Base-by-base conservation (phyloP, 2,888 invertebrate genomes). In the Criorhina ranunculi region DNA sequence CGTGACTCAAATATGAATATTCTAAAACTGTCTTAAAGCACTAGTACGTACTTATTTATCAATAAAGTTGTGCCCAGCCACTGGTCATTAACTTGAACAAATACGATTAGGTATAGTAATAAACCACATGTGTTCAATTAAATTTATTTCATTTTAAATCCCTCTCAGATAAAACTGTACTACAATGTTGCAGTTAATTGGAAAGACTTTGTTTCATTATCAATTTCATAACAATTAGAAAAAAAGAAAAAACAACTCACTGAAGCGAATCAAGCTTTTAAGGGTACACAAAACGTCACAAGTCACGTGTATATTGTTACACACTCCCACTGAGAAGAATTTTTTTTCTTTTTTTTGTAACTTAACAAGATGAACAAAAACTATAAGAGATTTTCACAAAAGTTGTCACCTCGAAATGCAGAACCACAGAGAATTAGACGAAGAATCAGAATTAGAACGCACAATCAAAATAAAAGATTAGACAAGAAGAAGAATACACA, bases 391-490 rank as follows among this genome's bases (percentile, higher is more conserved):
- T 44, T 11, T 5, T 31, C 11, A 9, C 19, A 8, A 29, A 51
- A 49, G 35, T 55, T 51, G 49, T 60, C 60, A 42, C 59, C 19
- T 31, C 53, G 72, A 60, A 72, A 72, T 72, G 72, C 31, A 12
- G 31, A 31, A 8, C 24, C 24, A 24, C 24, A 24, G 24, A 24
- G 4, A 3, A 4, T 4, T 29, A n/a, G 9, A 17, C 5, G 12
- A 29, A 19, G 55, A 69, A 44, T 67, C 37, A 29, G 49, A 69
- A 35, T 19, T 8, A n/a, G 24, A 29, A 40, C 40, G 44, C 33
- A 51, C n/a, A 51, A 72, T 33, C 72, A 72, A 72, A 72, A 60
- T 51, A 62, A 72, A 72, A 51, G 49, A 70, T 70, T 59, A 49
- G 29, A 51, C 33, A 49, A 17, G 6, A 12, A 5, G 24, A 24